These are phyloP conservation scores for Campaea margaritaria DNA, from an alignment of 2,888 invertebrate species.

Conservation along the genomic window DNA sequence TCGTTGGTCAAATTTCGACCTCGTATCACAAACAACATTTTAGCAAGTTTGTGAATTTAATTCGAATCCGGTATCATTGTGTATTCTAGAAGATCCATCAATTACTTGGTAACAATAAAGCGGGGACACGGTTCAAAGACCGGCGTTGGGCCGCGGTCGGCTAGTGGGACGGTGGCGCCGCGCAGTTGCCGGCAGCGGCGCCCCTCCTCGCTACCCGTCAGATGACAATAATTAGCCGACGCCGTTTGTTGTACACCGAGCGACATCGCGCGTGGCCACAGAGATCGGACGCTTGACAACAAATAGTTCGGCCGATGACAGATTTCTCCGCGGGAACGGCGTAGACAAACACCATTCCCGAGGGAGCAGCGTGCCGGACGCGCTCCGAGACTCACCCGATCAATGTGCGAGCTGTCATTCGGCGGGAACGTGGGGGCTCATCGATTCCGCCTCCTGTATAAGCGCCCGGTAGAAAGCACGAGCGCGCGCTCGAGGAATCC, in stretches of 20 bases:
- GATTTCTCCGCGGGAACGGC: slow-evolving; percentile 20
- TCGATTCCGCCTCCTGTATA: slow-evolving; percentile 65
- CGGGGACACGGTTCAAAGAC: slow-evolving; percentile 70
- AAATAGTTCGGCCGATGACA: slow-evolving; percentile 23
- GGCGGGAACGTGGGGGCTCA: slow-evolving; percentile 64
- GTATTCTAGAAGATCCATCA: slow-evolving; percentile 60
- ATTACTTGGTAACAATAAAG: slow-evolving; percentile 50
- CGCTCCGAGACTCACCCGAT: slow-evolving; percentile 71
- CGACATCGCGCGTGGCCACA: slow-evolving; percentile 29
- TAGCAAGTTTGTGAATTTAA: slow-evolving; percentile 15
- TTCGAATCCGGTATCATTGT: slow-evolving; percentile 21
- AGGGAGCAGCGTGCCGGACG: slow-evolving; percentile 27
- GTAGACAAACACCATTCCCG: slow-evolving; percentile 7
- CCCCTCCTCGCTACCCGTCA: slow-evolving; percentile 43
- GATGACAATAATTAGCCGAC: slow-evolving; percentile 47
- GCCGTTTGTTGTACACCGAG: slow-evolving; percentile 47
- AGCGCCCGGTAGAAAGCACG: slow-evolving; percentile 65
- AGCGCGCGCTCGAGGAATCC: slow-evolving; percentile 60
- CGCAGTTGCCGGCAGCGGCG: slow-evolving; percentile 43
- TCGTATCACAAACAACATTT: background rate
- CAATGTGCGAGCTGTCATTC: slow-evolving; percentile 74
- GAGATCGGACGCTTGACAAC: slow-evolving; percentile 30
- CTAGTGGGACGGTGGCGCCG: slow-evolving; percentile 27
- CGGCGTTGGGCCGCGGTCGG: slow-evolving; percentile 50
- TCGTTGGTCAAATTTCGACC: no score